Conservation (phyloP, 2,113 vertebrate genomes). For the Mesocricetus auratus region DNA sequence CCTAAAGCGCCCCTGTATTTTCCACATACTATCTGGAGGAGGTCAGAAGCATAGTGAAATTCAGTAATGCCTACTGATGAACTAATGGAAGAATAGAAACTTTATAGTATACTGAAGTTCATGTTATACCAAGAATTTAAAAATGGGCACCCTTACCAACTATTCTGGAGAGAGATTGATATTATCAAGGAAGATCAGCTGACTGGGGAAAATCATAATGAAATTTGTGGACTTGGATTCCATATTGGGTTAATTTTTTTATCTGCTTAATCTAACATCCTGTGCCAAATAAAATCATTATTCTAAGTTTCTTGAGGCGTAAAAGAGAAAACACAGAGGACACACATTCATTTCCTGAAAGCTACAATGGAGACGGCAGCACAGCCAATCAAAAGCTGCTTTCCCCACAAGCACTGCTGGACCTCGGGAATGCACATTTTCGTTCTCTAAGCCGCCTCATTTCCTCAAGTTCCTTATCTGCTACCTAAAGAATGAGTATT, state of each 20-base stretch:
- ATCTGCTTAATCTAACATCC: conserved; percentile 31
- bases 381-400: rapidly evolving
- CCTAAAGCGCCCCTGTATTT: neutral
- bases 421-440: neutral
- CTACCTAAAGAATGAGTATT: conserved; percentile 55
- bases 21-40: neutral
- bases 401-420: neutral
- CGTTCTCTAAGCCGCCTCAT: neutral
- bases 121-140: conserved; percentile 21
- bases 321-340: conserved; percentile 39
- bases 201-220: neutral
- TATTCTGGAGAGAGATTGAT: neutral
- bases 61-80: neutral
- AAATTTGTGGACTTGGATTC: conserved; percentile 29
- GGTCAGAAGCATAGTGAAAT: neutral
- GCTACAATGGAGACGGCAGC: neutral
- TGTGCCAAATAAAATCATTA: conserved; percentile 42
- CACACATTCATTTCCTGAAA: conserved; percentile 71
- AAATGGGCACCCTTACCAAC: neutral
- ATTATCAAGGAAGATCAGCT: neutral
- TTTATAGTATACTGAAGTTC: neutral
- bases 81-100: neutral
- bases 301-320: conserved; percentile 25
- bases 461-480: conserved; percentile 63
- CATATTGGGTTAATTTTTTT: conserved; percentile 26